phyloP scores from a whole-genome alignment of 2,113 vertebrate species.

The Pyrgilauda ruficollis region DNA sequence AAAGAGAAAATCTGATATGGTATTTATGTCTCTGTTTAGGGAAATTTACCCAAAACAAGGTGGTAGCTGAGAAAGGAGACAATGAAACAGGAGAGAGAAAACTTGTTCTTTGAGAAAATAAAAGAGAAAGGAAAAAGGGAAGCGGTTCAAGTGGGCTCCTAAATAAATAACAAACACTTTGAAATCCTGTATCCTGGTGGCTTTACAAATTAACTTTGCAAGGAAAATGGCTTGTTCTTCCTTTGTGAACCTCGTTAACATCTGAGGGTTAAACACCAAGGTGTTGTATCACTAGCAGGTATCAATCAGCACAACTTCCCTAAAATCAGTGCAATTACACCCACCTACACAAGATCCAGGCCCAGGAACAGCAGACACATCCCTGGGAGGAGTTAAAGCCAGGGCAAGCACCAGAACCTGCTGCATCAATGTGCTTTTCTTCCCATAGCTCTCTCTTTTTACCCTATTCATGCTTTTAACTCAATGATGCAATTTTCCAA shows the following conservation, averaged over 20 bases:
- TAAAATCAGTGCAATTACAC: not conserved
- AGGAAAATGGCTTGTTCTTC: not conserved
- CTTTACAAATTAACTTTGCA: not conserved
- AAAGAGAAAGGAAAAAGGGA: not conserved
- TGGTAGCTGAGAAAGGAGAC: not conserved
- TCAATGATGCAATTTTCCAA: not conserved
- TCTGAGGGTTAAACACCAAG: not conserved
- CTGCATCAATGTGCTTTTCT: not conserved
- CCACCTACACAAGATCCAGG: not conserved
- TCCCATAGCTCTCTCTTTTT: not conserved
- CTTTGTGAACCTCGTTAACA: not conserved
- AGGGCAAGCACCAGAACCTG: not conserved
- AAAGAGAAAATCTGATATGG: not conserved
- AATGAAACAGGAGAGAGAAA: not conserved
- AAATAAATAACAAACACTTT: not conserved
- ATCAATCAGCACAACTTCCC: not conserved
- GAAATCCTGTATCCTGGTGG: not conserved
- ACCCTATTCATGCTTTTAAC: not conserved
- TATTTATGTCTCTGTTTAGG: slow-evolving; percentile 39
- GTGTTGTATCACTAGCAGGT: not conserved
- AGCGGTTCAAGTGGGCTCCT: not conserved
- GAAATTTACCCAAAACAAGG: slow-evolving; percentile 31
- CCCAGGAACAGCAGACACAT: not conserved
- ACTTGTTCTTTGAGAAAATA: not conserved
- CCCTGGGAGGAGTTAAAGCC: not conserved